Base-by-base conservation (phyloP, 2,113 vertebrate genomes). In the Perccottus glenii region DNA sequence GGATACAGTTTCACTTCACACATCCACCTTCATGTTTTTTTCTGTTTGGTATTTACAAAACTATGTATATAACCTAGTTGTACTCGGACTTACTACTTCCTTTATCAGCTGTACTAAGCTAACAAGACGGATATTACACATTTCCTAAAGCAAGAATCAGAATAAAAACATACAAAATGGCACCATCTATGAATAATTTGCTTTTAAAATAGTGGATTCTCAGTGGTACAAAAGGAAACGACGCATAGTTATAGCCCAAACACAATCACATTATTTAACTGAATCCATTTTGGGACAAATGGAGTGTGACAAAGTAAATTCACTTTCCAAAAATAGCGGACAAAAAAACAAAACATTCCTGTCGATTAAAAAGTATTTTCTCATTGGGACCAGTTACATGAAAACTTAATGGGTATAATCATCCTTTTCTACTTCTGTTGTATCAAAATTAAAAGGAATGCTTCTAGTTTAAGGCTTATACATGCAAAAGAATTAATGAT, bases 21-120 rank as follows among this genome's bases (percentile, higher is more conserved):
- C 82, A 78, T 81, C 73, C 76, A 80, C 76, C 68, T 75, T 84
- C 72, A 72, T 53, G 64, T 83, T 84, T 74, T n/a, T 69, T 77
- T 71, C 58, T 76, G 75, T 78, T 85, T 79, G 77, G 65, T 89
- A 91, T 89, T 86, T 88, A 89, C 89, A 89, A 89, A 90, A 88
- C 85, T 84, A 88, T 70, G 81, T 87, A 72, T 81, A 83, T 84
- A n/a, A 80, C 89, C 87, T 88, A 90, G 82, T 86, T 81, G n/a
- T n/a, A n/a, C n/a, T n/a, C n/a, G n/a, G 84, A 91, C 85, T 82
- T 88, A 70, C 88, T 93, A 92, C 87, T 88, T 89, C 74, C 77
- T 87, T 82, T 82, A 85, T 85, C 82, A 71, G 78, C 71, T 82
- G 84, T 83, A 90, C 90, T 89, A 85, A 27, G 56, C 78, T 90